These are phyloP conservation scores for Scomber colias DNA, from an alignment of 2,113 vertebrate genomes.

Conservation along the genomic window DNA sequence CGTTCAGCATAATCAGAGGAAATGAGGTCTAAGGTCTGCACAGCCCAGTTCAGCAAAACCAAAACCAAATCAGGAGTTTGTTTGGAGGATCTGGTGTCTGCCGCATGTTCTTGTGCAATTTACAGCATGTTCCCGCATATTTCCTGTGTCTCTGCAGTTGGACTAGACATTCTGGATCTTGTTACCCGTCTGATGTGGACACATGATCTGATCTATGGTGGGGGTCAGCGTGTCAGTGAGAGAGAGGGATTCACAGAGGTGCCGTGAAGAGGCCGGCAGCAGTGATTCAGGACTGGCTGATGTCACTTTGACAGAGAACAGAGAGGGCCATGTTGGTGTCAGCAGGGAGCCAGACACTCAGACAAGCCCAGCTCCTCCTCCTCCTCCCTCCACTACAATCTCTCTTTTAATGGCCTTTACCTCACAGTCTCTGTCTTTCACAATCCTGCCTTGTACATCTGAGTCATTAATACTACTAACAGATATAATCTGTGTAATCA, in stretches of 20 bases:
- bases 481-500: constrained; percentile 63
- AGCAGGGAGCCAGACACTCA: constrained; percentile 57
- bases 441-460: constrained; percentile 10
- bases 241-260: constrained; percentile 57
- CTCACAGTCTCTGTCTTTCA: constrained; percentile 24
- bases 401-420: constrained; percentile 44
- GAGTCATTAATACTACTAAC: constrained; percentile 47
- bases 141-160: constrained; percentile 44
- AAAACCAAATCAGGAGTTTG: constrained; percentile 48
- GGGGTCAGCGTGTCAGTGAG: constrained; percentile 53
- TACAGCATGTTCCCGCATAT: constrained; percentile 18
- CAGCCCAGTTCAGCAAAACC: neutral
- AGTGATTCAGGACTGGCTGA: constrained; percentile 66
- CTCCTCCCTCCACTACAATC: constrained; percentile 7
- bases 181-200: constrained; percentile 59
- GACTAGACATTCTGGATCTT: constrained; percentile 68
- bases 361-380: constrained; percentile 26
- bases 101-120: constrained; percentile 20
- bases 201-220: constrained; percentile 54
- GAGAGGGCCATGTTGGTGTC: constrained; percentile 73
- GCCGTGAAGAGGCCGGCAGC: constrained; percentile 26
- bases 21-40: neutral
- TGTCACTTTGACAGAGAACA: constrained; percentile 81
- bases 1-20: constrained; percentile 17
- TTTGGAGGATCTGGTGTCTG: constrained; percentile 45